These are phyloP conservation scores for Cerastis leucographa DNA, from an alignment of 2,888 invertebrate species.

Conservation along the genomic window DNA sequence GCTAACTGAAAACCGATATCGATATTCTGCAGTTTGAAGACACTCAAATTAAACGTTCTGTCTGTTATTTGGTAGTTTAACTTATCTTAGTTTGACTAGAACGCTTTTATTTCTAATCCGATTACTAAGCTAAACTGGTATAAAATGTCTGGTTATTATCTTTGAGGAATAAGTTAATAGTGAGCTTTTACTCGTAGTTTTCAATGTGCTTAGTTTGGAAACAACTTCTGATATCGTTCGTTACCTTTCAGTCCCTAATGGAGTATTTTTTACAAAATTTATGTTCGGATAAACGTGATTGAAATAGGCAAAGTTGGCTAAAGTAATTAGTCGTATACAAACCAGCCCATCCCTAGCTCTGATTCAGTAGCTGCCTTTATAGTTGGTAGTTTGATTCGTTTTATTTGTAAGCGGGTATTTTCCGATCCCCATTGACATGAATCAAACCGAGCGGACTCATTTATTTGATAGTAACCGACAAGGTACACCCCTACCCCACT, in stretches of 20 bases:
- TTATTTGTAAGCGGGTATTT: slow-evolving; percentile 87
- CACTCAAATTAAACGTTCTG: slow-evolving; percentile 30
- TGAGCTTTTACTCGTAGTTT: not conserved
- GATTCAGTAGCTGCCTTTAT: slow-evolving; percentile 74
- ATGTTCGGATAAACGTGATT: slow-evolving; percentile 27
- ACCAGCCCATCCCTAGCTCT: slow-evolving; percentile 59
- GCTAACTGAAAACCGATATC: slow-evolving; percentile 60
- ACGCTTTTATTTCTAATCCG: slow-evolving; percentile 21
- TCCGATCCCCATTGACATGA: slow-evolving; percentile 88
- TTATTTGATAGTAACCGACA: slow-evolving; percentile 86
- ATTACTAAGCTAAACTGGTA: not conserved
- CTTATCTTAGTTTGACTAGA: slow-evolving; percentile 30
- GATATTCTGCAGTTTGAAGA: slow-evolving; percentile 40
- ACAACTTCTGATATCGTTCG: not conserved
- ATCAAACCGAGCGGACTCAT: slow-evolving; percentile 89
- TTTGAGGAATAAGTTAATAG: not conserved
- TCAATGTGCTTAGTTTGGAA: not conserved
- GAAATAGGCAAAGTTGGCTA: slow-evolving; percentile 38
- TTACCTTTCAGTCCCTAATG: not conserved
- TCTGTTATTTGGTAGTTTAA: slow-evolving; percentile 26
- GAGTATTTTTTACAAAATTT: slow-evolving; percentile 27
- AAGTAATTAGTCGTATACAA: slow-evolving; percentile 58
- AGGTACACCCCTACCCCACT: slow-evolving; percentile 78
- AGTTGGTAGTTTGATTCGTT: slow-evolving; percentile 82
- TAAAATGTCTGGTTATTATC: not conserved